These are phyloP conservation scores for Melinaea marsaeus DNA, from an alignment of 2,888 invertebrate species.

Conservation along the genomic window DNA sequence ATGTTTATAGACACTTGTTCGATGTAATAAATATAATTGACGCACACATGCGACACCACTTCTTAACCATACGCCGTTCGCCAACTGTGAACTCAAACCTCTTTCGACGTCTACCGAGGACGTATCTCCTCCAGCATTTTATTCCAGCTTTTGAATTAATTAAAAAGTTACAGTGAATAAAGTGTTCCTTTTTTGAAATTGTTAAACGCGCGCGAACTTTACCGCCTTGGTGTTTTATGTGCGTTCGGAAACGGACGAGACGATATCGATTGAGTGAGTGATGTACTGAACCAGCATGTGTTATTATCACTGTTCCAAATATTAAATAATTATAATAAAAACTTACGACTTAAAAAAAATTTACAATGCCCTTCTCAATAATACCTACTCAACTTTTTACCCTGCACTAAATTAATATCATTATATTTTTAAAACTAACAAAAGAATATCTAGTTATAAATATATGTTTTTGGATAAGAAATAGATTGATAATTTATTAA, in stretches of 20 bases:
- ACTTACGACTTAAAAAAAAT: too few species aligned
- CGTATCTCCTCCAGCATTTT: constrained; percentile 57
- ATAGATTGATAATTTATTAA: too few species aligned
- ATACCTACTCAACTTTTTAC: too few species aligned
- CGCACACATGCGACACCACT: constrained; percentile 63
- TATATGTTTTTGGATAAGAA: too few species aligned
- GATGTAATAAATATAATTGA: constrained; percentile 76
- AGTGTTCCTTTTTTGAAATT: constrained; percentile 43
- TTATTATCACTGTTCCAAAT: constrained; percentile 15
- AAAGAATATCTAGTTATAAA: too few species aligned
- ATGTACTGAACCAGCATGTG: constrained; percentile 36
- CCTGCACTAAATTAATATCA: too few species aligned
- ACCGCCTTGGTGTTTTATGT: constrained; percentile 45
- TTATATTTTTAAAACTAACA: too few species aligned
- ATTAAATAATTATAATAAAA: not conserved
- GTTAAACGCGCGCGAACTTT: constrained; percentile 50
- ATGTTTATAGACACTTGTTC: constrained; percentile 66
- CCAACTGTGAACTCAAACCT: constrained; percentile 68
- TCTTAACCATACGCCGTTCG: constrained; percentile 57
- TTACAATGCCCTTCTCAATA: not conserved
- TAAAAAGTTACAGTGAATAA: constrained; percentile 36
- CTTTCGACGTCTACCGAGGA: constrained; percentile 68
- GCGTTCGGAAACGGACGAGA: constrained; percentile 45
- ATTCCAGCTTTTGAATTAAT: constrained; percentile 42
- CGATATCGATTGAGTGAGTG: constrained; percentile 56